phyloP scores from a whole-genome alignment of 2,113 vertebrate genomes.

The Lagopus muta region DNA sequence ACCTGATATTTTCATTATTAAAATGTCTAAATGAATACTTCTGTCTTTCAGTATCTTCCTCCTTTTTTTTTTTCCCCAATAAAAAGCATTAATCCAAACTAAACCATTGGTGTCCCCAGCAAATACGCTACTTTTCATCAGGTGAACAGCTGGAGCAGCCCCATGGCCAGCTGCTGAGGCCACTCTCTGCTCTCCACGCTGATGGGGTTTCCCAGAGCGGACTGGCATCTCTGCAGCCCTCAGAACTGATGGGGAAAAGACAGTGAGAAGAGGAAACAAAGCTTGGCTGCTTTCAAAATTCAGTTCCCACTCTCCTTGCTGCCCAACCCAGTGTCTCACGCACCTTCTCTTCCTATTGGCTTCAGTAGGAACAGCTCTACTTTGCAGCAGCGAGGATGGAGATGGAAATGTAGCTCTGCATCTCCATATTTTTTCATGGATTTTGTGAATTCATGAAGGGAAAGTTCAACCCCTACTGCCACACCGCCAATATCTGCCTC shows the following conservation, averaged over 20 bases:
- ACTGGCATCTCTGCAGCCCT: background rate
- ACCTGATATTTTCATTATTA: slow-evolving; percentile 11
- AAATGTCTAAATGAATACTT: background rate
- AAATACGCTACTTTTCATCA: background rate
- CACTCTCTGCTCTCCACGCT: background rate
- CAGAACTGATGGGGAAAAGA: background rate
- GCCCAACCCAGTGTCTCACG: background rate
- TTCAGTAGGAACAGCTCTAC: background rate
- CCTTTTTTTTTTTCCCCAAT: background rate
- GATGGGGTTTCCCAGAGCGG: background rate
- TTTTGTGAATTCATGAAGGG: background rate
- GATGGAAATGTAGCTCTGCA: background rate
- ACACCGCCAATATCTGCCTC: too few relatives aligned
- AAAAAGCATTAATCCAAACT: background rate
- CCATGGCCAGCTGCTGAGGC: background rate
- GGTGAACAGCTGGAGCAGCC: background rate
- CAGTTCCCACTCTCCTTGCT: background rate
- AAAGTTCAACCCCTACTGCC: too few relatives aligned
- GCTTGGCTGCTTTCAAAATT: background rate
- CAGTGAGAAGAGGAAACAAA: background rate
- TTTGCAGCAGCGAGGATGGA: background rate
- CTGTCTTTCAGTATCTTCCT: background rate
- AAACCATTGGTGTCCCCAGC: background rate
- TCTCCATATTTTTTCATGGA: background rate
- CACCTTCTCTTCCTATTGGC: background rate